phyloP scores from a whole-genome alignment of 1,140 invertebrate species.

The Ericerus pela region DNA sequence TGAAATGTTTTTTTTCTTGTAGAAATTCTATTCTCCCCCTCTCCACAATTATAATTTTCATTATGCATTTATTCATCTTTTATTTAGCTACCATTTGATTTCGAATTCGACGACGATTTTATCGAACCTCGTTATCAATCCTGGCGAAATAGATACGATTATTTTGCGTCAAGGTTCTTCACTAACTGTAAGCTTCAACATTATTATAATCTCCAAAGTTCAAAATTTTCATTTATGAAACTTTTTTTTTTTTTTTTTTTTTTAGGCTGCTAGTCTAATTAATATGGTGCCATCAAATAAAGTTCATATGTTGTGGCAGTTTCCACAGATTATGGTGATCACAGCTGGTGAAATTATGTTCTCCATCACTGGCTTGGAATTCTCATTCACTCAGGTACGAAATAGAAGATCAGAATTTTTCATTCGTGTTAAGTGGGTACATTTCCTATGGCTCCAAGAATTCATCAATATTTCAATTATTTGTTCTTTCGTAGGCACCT shows the following conservation, averaged over 20 bases:
- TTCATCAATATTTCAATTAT: background rate
- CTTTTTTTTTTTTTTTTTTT: too few species aligned
- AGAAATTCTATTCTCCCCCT: too few species aligned
- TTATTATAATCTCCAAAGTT: too few species aligned
- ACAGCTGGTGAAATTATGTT: constrained; percentile 49
- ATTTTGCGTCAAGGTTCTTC: too few species aligned
- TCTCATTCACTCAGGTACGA: constrained; percentile 48
- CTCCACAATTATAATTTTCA: too few species aligned
- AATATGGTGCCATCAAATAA: background rate
- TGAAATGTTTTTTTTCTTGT: too few species aligned
- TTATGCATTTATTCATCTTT: too few species aligned
- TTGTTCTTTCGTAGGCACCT: constrained; percentile 36
- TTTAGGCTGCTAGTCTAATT: background rate
- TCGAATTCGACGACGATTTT: background rate
- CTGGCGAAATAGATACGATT: background rate
- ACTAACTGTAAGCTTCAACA: too few species aligned
- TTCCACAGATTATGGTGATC: constrained; percentile 48
- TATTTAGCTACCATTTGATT: background rate
- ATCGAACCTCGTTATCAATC: background rate
- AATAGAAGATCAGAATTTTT: background rate
- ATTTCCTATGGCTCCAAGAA: background rate
- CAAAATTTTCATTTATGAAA: too few species aligned
- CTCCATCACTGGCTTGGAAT: constrained; percentile 46
- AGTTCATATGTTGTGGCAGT: constrained; percentile 41
- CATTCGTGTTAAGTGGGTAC: background rate